Percentiles rank a stretch among this genome's conserved stretches.
These are phyloP conservation scores for Callorhinus ursinus DNA, from an alignment of 2,113 vertebrate species.

Conservation along the genomic window DNA sequence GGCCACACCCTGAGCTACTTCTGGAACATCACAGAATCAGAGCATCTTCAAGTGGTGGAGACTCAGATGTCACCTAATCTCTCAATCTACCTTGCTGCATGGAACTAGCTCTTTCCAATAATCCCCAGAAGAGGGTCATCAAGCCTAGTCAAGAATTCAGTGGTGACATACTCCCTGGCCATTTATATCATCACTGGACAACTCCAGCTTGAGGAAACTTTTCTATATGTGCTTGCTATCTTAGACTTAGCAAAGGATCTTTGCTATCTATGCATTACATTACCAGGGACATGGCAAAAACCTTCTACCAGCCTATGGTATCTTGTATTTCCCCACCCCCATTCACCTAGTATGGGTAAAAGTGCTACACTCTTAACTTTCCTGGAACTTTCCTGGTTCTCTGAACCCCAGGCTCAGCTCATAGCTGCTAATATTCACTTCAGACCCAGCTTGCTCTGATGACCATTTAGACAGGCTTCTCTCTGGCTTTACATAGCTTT, in stretches of 20 bases:
- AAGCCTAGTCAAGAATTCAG: neutral
- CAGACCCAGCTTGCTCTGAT: neutral
- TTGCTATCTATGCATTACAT: neutral
- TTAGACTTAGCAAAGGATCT: neutral
- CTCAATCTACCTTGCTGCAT: neutral
- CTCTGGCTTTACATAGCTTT: neutral
- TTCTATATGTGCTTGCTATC: neutral
- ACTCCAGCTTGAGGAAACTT: neutral
- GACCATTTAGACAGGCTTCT: neutral
- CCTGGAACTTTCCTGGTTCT: neutral
- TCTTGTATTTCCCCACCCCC: neutral
- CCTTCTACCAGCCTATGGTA: neutral
- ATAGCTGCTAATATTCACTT: neutral
- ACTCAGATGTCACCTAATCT: neutral
- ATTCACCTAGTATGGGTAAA: neutral
- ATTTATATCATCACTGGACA: neutral
- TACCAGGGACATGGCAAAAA: neutral
- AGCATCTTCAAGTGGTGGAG: neutral
- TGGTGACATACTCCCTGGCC: neutral
- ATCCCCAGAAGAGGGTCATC: neutral
- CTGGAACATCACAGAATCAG: neutral
- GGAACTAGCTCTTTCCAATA: neutral
- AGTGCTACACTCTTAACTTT: neutral
- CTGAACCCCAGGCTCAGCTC: neutral
- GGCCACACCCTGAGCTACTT: neutral